These are phyloP conservation scores for Dinothrombium tinctorium DNA, from an alignment of 1,140 invertebrate species.

Conservation along the genomic window DNA sequence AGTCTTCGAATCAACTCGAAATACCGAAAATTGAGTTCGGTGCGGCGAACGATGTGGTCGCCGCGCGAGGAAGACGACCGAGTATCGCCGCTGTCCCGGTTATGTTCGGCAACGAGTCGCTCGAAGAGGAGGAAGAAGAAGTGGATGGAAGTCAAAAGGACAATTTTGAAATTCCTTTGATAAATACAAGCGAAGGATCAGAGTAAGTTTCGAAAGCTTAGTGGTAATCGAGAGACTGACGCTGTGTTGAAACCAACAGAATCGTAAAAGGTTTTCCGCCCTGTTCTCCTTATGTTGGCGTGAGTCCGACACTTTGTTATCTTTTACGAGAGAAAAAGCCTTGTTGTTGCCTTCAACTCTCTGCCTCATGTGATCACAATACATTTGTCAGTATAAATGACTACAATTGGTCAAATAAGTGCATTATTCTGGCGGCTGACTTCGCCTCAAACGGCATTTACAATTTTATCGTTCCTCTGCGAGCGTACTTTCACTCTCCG, in stretches of 20 bases:
- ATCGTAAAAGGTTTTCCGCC: conserved; percentile 91
- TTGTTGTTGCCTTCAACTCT: conserved; percentile 55
- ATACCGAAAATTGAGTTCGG: conserved; percentile 16
- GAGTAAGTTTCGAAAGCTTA: too few species aligned
- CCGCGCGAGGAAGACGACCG: conserved; percentile 16
- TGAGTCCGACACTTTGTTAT: conserved; percentile 85
- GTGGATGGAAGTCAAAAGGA: background rate
- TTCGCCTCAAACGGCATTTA: conserved; percentile 92
- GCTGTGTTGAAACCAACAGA: conserved; percentile 45
- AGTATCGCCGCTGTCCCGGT: conserved; percentile 26
- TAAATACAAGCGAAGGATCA: conserved; percentile 50
- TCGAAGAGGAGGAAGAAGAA: conserved; percentile 16
- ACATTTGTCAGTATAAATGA: conserved; percentile 33
- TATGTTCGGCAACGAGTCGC: conserved; percentile 19
- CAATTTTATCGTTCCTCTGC: conserved; percentile 89
- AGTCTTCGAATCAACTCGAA: conserved; percentile 15
- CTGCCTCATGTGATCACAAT: background rate
- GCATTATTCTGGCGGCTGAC: conserved; percentile 86
- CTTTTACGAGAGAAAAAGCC: conserved; percentile 84
- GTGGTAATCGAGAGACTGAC: too few species aligned
- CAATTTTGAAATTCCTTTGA: background rate
- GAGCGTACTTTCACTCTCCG: conserved; percentile 68
- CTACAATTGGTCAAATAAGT: conserved; percentile 92
- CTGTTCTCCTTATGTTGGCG: conserved; percentile 86
- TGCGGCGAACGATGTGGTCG: conserved; percentile 11